A percentile compares a stretch with the other conserved stretches of the same genome.
Evolutionary conservation across 2,797 vertebrate genomes (phyloP).

Genomic region (Sebastes wilsoni): DNA sequence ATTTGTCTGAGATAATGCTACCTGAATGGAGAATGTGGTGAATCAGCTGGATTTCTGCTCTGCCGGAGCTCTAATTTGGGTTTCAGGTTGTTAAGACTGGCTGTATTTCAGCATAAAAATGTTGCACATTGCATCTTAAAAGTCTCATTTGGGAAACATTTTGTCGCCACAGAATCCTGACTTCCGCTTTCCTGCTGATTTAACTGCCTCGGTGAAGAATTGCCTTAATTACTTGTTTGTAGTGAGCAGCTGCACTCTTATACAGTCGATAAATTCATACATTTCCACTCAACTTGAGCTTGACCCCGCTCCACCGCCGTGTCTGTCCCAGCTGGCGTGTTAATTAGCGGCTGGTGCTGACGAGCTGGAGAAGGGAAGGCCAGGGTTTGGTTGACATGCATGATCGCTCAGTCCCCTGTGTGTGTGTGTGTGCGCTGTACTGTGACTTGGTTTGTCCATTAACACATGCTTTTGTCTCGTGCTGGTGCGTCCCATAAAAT

Average conservation of each 20-base stretch:
- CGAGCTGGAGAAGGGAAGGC: constrained; percentile 7
- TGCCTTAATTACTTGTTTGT: constrained; percentile 4
- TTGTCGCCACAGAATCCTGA: background rate
- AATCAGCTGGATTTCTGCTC: background rate
- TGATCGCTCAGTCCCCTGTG: background rate
- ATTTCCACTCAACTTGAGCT: constrained; percentile 29
- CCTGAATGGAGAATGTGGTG: background rate
- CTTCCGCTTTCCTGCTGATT: background rate
- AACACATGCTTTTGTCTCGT: background rate
- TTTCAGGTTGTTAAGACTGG: background rate
- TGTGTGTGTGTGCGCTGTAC: background rate
- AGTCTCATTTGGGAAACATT: background rate
- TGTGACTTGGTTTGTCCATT: background rate
- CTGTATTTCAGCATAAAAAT: background rate
- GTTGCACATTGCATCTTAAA: background rate
- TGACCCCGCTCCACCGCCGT: constrained; percentile 5
- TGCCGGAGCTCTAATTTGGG: background rate
- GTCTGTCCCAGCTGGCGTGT: constrained; percentile 37
- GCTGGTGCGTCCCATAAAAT: background rate
- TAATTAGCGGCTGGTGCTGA: constrained; percentile 54
- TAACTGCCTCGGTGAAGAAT: background rate
- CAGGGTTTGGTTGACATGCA: background rate
- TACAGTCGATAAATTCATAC: constrained; percentile 18
- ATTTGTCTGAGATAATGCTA: background rate
- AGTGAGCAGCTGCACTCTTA: constrained; percentile 37